Conservation (phyloP, 2,113 vertebrate genomes). For the Pleuronectes platessa region DNA sequence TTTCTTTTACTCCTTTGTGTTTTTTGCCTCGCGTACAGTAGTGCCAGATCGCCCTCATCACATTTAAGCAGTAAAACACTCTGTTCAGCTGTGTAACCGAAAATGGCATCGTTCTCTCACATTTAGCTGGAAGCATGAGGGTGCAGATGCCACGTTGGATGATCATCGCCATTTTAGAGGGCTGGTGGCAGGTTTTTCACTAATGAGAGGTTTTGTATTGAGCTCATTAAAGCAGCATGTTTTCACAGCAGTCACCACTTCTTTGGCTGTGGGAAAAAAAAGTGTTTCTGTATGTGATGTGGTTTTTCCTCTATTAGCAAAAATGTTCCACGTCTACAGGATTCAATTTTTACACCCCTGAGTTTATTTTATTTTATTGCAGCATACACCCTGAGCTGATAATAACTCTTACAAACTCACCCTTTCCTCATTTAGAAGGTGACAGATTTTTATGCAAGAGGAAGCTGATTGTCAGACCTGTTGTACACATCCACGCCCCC, state of each 20-base stretch:
- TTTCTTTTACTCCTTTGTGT: neutral
- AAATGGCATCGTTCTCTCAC: slow-evolving; percentile 52
- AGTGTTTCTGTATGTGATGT: neutral
- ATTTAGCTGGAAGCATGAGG: slow-evolving; percentile 62
- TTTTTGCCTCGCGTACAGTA: slow-evolving; percentile 10
- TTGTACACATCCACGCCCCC: too few relatives aligned
- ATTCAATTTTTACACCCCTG: neutral
- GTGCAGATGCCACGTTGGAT: slow-evolving; percentile 71
- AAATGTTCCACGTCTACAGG: neutral
- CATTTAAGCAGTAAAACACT: slow-evolving; percentile 46
- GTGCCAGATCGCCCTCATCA: slow-evolving; percentile 17
- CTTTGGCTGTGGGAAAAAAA: neutral
- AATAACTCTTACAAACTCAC: neutral
- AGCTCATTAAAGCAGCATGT: slow-evolving; percentile 59
- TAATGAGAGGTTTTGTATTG: slow-evolving; percentile 59
- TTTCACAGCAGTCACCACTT: slow-evolving; percentile 46
- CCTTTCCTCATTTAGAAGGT: neutral
- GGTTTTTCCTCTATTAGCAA: neutral
- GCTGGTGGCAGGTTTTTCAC: slow-evolving; percentile 57
- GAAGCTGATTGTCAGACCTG: too few relatives aligned
- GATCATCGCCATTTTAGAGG: slow-evolving; percentile 60
- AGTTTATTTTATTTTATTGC: neutral
- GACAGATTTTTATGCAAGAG: neutral
- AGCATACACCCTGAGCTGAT: neutral
- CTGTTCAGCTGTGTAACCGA: slow-evolving; percentile 44